These are phyloP conservation scores for Athalia circularis DNA, from an alignment of 2,888 invertebrate species.

Conservation along the genomic window DNA sequence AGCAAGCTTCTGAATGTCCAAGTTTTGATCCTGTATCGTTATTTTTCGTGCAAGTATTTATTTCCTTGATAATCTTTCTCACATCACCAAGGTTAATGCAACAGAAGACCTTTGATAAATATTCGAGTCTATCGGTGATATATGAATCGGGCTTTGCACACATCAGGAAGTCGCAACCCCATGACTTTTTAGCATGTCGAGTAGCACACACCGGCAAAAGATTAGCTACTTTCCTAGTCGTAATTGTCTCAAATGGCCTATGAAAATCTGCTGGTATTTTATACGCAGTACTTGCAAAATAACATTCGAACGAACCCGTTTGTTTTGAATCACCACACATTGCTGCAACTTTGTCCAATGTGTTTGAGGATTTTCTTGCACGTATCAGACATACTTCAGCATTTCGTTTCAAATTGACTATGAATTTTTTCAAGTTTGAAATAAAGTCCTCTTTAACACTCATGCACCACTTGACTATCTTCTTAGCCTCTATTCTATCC, in stretches of 20 bases:
- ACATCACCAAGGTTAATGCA: conserved; percentile 38
- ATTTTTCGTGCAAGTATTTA: conserved; percentile 42
- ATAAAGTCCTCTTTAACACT: conserved; percentile 11
- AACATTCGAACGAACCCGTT: conserved; percentile 48
- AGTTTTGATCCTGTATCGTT: conserved; percentile 18
- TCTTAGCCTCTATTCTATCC: conserved; percentile 47
- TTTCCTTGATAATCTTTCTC: neutral
- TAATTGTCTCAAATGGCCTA: conserved; percentile 45
- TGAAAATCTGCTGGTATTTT: conserved; percentile 20
- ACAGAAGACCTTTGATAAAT: conserved; percentile 33
- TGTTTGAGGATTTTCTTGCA: neutral
- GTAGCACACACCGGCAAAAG: conserved; percentile 45
- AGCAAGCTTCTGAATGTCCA: conserved; percentile 49
- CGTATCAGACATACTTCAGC: conserved; percentile 40
- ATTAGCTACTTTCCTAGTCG: conserved; percentile 41
- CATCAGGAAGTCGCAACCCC: conserved; percentile 45
- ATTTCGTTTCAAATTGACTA: conserved; percentile 37
- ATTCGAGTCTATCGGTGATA: conserved; percentile 6
- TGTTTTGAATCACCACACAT: conserved; percentile 49
- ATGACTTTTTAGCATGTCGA: conserved; percentile 40
- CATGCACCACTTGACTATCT: conserved; percentile 45
- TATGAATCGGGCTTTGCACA: conserved; percentile 39
- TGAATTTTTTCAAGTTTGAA: conserved; percentile 21
- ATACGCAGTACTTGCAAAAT: conserved; percentile 50
- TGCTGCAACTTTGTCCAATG: conserved; percentile 14